Evolutionary conservation across 2,888 invertebrate species (phyloP).

Genomic region (Geotrupes spiniger): DNA sequence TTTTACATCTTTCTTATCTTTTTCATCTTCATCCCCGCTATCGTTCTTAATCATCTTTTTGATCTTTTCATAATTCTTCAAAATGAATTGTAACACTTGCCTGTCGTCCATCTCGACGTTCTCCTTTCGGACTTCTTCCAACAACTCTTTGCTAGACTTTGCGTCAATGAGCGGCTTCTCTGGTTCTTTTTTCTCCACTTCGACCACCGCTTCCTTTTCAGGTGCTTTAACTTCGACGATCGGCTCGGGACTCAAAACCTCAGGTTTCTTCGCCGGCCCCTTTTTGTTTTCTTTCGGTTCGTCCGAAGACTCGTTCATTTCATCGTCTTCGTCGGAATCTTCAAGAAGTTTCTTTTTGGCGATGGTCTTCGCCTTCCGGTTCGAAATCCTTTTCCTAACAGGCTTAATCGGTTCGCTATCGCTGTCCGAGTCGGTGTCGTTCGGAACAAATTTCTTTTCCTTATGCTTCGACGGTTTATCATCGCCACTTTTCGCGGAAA

Average conservation of each 20-base stretch:
- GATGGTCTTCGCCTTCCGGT: slow-evolving; percentile 3
- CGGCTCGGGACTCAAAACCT: too few species aligned
- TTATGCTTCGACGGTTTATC: slow-evolving; percentile 7
- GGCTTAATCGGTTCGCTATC: slow-evolving; percentile 9
- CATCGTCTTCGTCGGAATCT: slow-evolving; percentile 10
- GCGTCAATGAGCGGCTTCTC: slow-evolving; percentile 13
- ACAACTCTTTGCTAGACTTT: slow-evolving; percentile 23
- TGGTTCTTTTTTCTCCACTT: slow-evolving; percentile 7
- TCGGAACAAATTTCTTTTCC: slow-evolving; percentile 14
- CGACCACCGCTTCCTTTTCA: slow-evolving; percentile 21
- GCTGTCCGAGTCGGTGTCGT: slow-evolving; percentile 16
- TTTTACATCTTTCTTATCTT: slow-evolving; percentile 6
- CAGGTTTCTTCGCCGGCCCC: slow-evolving; percentile 21
- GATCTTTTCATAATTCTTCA: slow-evolving; percentile 20
- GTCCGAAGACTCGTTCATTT: slow-evolving; percentile 2
- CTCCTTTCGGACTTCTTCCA: slow-evolving; percentile 15
- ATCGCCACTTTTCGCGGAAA: not conserved
- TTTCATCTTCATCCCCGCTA: slow-evolving; percentile 13
- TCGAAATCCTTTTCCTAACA: slow-evolving; percentile 4
- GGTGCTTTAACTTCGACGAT: slow-evolving; percentile 19
- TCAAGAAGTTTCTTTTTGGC: slow-evolving; percentile 10
- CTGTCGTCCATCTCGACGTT: slow-evolving; percentile 15
- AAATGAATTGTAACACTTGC: slow-evolving; percentile 14
- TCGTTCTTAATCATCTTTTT: slow-evolving; percentile 20
- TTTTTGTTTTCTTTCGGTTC: slow-evolving; percentile 21